These are phyloP conservation scores for Nematolebias whitei DNA, from an alignment of 2,113 vertebrate genomes.

Conservation along the genomic window DNA sequence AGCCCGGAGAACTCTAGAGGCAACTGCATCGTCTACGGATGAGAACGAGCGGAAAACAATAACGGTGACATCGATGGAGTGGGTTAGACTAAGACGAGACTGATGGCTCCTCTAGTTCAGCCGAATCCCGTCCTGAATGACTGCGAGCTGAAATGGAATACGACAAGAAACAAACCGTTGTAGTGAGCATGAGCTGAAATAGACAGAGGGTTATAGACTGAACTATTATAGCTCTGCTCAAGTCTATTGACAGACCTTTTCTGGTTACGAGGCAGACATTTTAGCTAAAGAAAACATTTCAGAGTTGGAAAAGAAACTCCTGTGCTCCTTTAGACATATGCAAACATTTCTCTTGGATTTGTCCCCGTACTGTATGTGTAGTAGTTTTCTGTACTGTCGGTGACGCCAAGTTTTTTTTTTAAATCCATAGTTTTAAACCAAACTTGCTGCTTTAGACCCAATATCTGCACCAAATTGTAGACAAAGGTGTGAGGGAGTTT, in stretches of 20 bases:
- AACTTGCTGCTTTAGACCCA: no score
- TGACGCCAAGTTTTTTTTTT: no score
- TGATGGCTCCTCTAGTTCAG: constrained; percentile 40
- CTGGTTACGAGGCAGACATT: constrained; percentile 35
- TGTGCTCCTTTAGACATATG: background rate
- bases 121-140: constrained; percentile 20
- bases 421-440: no score
- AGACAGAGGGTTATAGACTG: constrained; percentile 32
- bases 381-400: no score
- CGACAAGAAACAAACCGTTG: constrained; percentile 50
- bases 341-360: background rate
- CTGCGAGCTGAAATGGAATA: constrained; percentile 38
- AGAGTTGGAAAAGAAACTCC: constrained; percentile 22
- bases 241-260: constrained; percentile 29
- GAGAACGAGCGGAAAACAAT: constrained; percentile 58
- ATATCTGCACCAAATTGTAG: no score
- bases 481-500: no score
- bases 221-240: constrained; percentile 25
- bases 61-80: constrained; percentile 48
- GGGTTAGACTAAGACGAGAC: constrained; percentile 64
- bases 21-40: constrained; percentile 54
- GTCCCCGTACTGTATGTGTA: background rate
- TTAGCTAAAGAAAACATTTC: constrained; percentile 7
- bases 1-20: constrained; percentile 39
- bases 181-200: constrained; percentile 33